Evolutionary conservation across 2,797 vertebrate genomes (phyloP), one percentile per base, ranked within the genome.

Genomic region (Avahi laniger): DNA sequence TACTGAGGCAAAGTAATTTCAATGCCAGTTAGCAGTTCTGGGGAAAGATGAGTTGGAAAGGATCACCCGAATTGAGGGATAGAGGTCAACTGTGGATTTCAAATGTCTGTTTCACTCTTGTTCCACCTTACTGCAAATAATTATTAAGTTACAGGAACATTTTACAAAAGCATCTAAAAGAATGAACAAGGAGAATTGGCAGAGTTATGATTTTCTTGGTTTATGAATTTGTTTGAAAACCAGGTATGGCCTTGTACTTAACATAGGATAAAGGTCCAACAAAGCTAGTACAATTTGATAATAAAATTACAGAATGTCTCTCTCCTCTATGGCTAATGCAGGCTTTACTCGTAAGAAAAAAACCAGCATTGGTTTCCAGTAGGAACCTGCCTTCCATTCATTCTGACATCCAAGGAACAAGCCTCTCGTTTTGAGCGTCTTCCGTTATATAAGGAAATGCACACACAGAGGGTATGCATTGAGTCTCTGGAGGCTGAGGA

Each of bases 211-310:
- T 38, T 82, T 89, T 87, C 52, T 75, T 82, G 43, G 26, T 65
- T 90, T 70, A 43, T 86, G 33, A 81, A 67, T 63, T 63, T 80
- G n/a, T 87, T 90, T 93, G 80, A 84, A 94, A 90, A 57, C 46
- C n/a, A 43, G 52, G 3, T 35, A 28, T 24, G 18, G 18, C 35
- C 81, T 94, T 93, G 33, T 6, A 46, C 46, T 79, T 72, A 33
- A 52, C 15, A 46, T 1, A 30, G 28, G 46, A 15, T 54, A 30
- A 94, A 63, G 35, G 11, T 79, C 46, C 61, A 69, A 69, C 4
- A 7, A 13, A 85, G 41, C 69, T 41, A 73, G 76, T 87, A 73
- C 26, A 28, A 48, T 84, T 26, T 61, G 54, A 89, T 92, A 85
- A 88, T 63, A 82, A 90, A 85, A 92, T 81, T 57, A 35, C 33